Evolutionary conservation across 1,140 invertebrate genomes (phyloP), one percentile per base, ranked within the genome.

Genomic region (Apis mellifera): DNA sequence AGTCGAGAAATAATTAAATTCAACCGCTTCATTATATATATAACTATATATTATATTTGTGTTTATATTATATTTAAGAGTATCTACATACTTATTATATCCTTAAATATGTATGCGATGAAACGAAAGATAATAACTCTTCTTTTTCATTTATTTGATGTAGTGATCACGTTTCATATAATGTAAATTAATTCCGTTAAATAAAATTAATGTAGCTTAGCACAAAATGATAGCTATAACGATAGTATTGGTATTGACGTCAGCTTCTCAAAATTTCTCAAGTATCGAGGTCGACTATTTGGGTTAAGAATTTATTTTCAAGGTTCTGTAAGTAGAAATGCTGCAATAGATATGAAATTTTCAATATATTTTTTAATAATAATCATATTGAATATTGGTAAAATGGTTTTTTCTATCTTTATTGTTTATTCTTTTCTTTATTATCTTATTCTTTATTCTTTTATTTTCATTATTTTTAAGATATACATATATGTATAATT

Each of bases 171-270:
- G 0, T n/a, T 64, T 1, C 26, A 0, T 12, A 3, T n/a, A 21
- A 1, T 72, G 21, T 23, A 52, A 65, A 80, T 66, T 66, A 66
- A 32, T 55, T 73, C 8, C 59, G n/a, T 57, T 8, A 55, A 68
- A 15, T 1, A 17, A 32, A 5, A 64, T 71, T 62, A 65, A 19
- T 9, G 9, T n/a, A 32, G 54, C 23, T 73, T 54, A 23, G 0
- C 2, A 9, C 2, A 13, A 55, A 48, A 71, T 21, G 19, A 48
- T 66, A 42, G 1, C 17, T 42, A 19, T 2, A 21, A 66, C 48
- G 32, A 65, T 17, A 23, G 69, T 80, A 80, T 74, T 42, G 60
- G 32, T 64, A 57, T 81, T 81, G 62, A 81, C 54, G 71, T 74
- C 54, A 59, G 52, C 42, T 64, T 26, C 60, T 66, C 32, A 73